Conservation (phyloP, 2,797 vertebrate species). For the Epinephelus malabaricus region DNA sequence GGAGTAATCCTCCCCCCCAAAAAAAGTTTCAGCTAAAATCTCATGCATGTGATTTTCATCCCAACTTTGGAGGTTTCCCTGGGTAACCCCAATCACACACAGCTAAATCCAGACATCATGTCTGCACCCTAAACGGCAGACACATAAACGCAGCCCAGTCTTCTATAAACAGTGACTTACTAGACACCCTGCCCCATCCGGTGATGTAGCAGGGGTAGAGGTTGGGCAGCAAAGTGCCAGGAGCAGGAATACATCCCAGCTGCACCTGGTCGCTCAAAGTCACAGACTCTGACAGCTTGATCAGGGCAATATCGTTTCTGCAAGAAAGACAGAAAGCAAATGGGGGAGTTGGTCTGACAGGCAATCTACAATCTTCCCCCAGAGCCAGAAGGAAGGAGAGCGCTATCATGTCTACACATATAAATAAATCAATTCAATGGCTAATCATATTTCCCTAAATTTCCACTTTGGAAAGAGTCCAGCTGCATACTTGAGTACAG, state of each 20-base stretch:
- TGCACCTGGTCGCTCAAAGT: conserved; percentile 83
- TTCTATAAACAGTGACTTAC: conserved; percentile 69
- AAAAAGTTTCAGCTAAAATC: conserved; percentile 49
- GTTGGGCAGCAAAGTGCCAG: conserved; percentile 80
- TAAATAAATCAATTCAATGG: conserved; percentile 31
- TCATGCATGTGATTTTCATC: conserved; percentile 53
- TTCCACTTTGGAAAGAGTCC: conserved; percentile 8
- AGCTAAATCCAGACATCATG: conserved; percentile 10
- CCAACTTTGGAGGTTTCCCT: conserved; percentile 35
- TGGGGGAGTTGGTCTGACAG: conserved; percentile 22
- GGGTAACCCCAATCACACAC: conserved; percentile 11
- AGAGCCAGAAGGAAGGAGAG: conserved; percentile 23
- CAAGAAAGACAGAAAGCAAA: conserved; percentile 13
- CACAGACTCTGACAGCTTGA: conserved; percentile 87
- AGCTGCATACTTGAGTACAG: neutral
- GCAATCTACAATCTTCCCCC: conserved; percentile 44
- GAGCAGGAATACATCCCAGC: conserved; percentile 82
- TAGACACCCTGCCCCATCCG: conserved; percentile 87
- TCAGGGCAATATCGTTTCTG: conserved; percentile 87
- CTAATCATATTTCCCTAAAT: conserved; percentile 19
- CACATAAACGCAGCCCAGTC: neutral
- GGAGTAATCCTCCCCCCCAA: conserved; percentile 45
- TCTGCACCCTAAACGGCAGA: conserved; percentile 1
- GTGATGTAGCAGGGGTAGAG: conserved; percentile 87
- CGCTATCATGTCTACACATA: conserved; percentile 2